Evolutionary conservation across 2,113 vertebrate species (phyloP).

Genomic region (Helogale parvula): DNA sequence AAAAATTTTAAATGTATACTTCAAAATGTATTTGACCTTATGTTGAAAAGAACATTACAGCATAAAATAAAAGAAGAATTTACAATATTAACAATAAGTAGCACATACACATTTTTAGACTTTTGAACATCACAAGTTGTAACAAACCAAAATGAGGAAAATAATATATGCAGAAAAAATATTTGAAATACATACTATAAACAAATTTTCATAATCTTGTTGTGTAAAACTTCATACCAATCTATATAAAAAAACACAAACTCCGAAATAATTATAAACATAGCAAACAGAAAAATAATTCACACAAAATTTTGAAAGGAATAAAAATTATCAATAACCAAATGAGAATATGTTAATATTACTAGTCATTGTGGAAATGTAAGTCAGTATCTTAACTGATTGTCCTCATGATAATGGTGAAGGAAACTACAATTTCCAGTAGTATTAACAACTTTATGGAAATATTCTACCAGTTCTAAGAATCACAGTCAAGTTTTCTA

Average conservation of each 20-base stretch:
- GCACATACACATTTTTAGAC: background rate
- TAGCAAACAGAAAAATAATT: background rate
- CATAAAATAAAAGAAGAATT: background rate
- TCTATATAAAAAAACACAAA: background rate
- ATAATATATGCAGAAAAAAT: background rate
- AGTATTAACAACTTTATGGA: background rate
- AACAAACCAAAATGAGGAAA: background rate
- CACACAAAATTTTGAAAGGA: background rate
- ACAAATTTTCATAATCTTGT: background rate
- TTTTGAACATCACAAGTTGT: background rate
- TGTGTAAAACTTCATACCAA: background rate
- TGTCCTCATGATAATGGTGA: background rate
- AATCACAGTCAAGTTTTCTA: background rate
- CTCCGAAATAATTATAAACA: background rate
- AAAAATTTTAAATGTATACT: background rate
- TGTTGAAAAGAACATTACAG: background rate
- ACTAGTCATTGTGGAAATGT: background rate
- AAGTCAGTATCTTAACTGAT: background rate
- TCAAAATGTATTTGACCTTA: background rate
- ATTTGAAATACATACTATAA: background rate
- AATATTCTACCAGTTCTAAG: background rate
- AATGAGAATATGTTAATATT: background rate
- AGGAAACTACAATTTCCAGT: background rate
- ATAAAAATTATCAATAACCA: background rate
- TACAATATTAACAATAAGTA: background rate